Evolutionary conservation across 2,888 invertebrate species (phyloP).

Genomic region (Melanotus villosus): DNA sequence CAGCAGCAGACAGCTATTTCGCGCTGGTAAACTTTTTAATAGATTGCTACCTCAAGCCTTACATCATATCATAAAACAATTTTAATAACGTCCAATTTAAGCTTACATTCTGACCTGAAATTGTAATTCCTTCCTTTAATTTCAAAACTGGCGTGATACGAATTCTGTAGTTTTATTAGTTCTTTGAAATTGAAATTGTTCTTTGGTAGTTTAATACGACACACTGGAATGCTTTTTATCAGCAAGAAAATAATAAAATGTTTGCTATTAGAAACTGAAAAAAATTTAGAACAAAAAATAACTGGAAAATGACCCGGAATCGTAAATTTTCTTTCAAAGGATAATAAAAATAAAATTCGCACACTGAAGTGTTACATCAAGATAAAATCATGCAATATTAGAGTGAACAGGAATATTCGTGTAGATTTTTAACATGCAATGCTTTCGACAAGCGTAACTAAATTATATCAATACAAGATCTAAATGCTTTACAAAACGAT

Average conservation of each 20-base stretch:
- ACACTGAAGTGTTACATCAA: not conserved
- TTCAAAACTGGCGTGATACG: no score
- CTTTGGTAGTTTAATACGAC: no score
- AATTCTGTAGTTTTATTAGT: no score
- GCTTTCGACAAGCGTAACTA: not conserved
- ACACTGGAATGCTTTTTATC: no score
- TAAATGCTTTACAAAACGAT: constrained; percentile 12
- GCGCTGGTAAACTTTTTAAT: not conserved
- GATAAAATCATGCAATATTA: not conserved
- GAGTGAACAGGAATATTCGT: not conserved
- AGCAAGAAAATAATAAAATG: no score
- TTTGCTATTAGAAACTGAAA: no score
- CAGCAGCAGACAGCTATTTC: constrained; percentile 1
- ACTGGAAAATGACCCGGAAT: no score
- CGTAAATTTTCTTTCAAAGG: no score
- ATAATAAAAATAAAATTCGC: not conserved
- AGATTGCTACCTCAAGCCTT: not conserved
- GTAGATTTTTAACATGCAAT: not conserved
- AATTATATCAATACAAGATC: constrained; percentile 21
- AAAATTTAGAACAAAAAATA: no score
- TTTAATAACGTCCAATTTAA: not conserved
- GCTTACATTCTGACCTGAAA: no score
- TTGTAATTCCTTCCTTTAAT: no score
- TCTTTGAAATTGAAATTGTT: no score
- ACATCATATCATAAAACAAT: not conserved